Conservation (phyloP, 2,888 invertebrate species). For the Oscheius sp. region DNA sequence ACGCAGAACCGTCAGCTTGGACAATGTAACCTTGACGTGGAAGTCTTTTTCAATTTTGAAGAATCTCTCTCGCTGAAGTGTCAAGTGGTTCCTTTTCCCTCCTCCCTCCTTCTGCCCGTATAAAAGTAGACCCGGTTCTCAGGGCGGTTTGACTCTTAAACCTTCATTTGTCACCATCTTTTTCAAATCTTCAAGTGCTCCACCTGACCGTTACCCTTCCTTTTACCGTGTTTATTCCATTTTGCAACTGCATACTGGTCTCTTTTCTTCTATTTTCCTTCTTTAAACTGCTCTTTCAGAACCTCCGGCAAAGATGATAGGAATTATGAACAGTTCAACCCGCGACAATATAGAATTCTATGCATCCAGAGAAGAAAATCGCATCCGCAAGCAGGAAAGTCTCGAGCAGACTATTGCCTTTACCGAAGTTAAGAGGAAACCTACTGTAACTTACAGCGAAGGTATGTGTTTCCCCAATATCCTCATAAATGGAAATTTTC, state of each 20-base stretch:
- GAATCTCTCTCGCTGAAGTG: too few species aligned
- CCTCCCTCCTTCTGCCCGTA: too few species aligned
- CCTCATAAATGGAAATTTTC: not conserved
- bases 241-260: not conserved
- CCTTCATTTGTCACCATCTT: too few species aligned
- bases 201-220: not conserved
- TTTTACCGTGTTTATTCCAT: not conserved
- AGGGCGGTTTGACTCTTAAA: too few species aligned
- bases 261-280: not conserved
- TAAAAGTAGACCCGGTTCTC: too few species aligned
- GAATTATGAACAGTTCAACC: constrained; percentile 25
- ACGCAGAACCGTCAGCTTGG: too few species aligned
- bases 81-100: too few species aligned
- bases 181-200: not conserved
- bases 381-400: constrained; percentile 11
- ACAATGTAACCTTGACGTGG: too few species aligned
- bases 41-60: too few species aligned
- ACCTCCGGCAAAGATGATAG: not conserved
- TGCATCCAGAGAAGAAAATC: constrained; percentile 5
- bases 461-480: not conserved
- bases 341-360: constrained; percentile 11
- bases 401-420: constrained; percentile 20
- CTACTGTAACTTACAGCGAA: constrained; percentile 10
- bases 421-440: constrained; percentile 18
- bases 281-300: not conserved